Base-by-base conservation (phyloP, 2,113 vertebrate genomes). In the Psittacula cyanocephala region DNA sequence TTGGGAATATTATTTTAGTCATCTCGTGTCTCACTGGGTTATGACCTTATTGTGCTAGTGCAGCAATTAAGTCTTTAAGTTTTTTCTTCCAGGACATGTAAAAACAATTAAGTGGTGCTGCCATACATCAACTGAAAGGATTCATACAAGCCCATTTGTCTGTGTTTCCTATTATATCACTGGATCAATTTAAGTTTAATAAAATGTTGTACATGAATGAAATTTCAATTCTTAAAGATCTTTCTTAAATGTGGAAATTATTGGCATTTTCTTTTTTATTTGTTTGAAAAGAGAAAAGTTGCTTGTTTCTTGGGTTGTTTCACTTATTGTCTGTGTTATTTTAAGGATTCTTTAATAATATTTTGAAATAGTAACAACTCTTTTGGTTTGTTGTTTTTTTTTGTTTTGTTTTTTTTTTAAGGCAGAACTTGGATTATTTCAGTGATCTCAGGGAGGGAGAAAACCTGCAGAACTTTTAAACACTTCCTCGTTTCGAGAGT, bases 1-100 rank as follows among this genome's bases (percentile, higher is more conserved):
- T 96, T 93, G 64, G 65, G 65, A 95, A 67, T 62, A 76, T 89
- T 76, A 69, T 81, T 85, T 69, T 62, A 89, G 74, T 64, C 35
- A 69, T 91, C 75, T 72, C 31, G 39, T 55, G 72, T 88, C 60
- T 88, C 57, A 57, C 53, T 82, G 55, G 65, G 55, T 86, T 91
- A 68, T 89, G 82, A 76, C 81, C 80, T 95, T 91, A 76, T 59
- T 60, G 11, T 82, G 69, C 10, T 46, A 83, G 28, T 47, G 46
- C 62, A 74, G 59, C 70, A 83, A 55, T 86, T 85, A 52, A 41
- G 57, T 75, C 60, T 93, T 89, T 71, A 55, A 57, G 46, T 86
- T 90, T 95, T 44, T 94, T 76, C 46, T 91, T 77, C 68, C 59
- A 76, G 65, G 60, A 59, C 67, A 81, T 77, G 77, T 76, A 93